Evolutionary conservation across 2,888 invertebrate genomes (phyloP).

Genomic region (Tipula lateralis): DNA sequence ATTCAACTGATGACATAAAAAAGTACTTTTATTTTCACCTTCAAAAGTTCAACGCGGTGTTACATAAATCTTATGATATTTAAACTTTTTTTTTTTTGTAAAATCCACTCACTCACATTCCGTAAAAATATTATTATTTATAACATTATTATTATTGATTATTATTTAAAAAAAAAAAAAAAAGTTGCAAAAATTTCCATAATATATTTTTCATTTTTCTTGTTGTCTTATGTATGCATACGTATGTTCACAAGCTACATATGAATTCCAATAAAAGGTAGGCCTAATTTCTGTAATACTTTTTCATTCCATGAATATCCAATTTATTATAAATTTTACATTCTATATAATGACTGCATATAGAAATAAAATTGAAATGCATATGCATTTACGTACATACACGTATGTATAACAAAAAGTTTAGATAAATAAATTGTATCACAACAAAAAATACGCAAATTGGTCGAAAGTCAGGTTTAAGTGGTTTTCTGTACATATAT

Average conservation of each 20-base stretch:
- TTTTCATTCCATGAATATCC: slow-evolving; percentile 24
- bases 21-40: neutral
- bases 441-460: neutral
- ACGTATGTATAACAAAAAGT: neutral
- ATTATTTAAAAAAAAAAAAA: neutral
- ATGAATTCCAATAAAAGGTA: slow-evolving; percentile 11
- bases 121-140: neutral
- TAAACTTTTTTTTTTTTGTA: neutral
- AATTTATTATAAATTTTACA: neutral
- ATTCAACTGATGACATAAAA: neutral
- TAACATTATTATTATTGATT: neutral
- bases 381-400: neutral
- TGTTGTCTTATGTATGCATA: neutral
- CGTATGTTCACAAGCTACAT: neutral
- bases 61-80: slow-evolving; percentile 19
- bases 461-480: slow-evolving; percentile 24
- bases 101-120: slow-evolving; percentile 11
- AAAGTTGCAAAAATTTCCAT: slow-evolving; percentile 20
- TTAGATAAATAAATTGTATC: neutral
- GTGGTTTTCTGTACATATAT: neutral
- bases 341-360: neutral
- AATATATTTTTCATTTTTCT: neutral
- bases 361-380: neutral
- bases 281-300: slow-evolving; percentile 13
- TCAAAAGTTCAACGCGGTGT: neutral